phyloP scores from a whole-genome alignment of 2,888 invertebrate species.

The Halictus quadricinctus region DNA sequence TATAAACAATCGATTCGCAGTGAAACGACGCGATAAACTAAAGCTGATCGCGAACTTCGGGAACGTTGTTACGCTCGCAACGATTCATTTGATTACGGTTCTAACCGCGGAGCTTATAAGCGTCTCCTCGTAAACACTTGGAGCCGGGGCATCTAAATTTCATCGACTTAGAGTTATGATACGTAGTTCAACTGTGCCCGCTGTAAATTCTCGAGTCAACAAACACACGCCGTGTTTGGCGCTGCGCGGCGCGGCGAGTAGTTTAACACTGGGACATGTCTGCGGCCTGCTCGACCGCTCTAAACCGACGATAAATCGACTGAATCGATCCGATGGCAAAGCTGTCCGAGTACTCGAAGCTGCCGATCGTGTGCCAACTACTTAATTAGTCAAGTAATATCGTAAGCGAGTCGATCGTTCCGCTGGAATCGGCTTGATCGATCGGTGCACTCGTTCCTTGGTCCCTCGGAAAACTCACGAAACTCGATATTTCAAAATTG shows the following conservation, averaged over 20 bases:
- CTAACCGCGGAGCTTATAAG: neutral
- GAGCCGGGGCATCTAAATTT: neutral
- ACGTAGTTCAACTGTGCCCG: neutral
- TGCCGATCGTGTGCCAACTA: neutral
- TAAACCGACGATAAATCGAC: conserved; percentile 31
- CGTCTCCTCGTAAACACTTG: neutral
- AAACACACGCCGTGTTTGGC: neutral
- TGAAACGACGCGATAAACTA: neutral
- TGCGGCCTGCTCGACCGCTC: neutral
- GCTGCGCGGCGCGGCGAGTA: too few species aligned
- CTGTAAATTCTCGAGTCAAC: conserved; percentile 13
- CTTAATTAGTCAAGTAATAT: conserved; percentile 1
- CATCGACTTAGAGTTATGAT: neutral
- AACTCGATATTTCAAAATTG: neutral
- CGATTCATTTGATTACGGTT: neutral
- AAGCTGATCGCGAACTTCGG: neutral
- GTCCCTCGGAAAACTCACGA: neutral
- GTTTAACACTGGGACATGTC: neutral
- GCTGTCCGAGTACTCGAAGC: conserved; percentile 1
- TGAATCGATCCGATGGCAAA: conserved; percentile 19
- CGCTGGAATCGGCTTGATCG: neutral
- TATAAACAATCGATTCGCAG: neutral
- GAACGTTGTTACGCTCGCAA: neutral
- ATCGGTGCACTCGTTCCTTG: neutral
- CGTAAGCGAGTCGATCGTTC: neutral